Evolutionary conservation across 2,888 invertebrate genomes (phyloP), one percentile per base, ranked within the genome.

Genomic region (Teleogryllus oceanicus): DNA sequence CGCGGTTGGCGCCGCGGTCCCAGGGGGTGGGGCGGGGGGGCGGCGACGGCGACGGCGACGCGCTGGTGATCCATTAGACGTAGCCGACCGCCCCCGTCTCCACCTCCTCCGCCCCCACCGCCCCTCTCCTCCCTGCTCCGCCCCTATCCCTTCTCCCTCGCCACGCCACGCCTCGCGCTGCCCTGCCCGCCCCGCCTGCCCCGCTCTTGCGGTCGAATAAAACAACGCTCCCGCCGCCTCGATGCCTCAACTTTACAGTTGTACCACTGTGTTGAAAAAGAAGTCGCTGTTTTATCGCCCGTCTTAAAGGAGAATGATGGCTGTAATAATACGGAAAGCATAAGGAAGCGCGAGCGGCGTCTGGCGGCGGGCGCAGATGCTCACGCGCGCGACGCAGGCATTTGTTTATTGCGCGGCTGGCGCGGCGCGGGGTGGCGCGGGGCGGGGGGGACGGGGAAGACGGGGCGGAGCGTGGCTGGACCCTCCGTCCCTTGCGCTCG

Each of bases 301-400:
- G 62, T n/a, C 62, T 62, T 62, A 62, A 62, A 62, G 62, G 62
- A 62, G 62, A 62, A 62, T 62, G 62, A 62, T 62, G 62, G 62
- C 62, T 62, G 62, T 62, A 62, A 62, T 62, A 62, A 62, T 62
- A 62, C 62, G 62, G n/a, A 62, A n/a, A 62, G 62, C 62, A 62
- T 62, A 62, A 62, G 62, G n/a, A 62, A n/a, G 62, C 13, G 62
- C 62, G 37, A 8, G 37, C 37, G 8, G 8, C 37, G 37, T 37
- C 37, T 37, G 37, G 62, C 62, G 62, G n/a, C 62, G 62, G 62
- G n/a, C 62, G 62, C 62, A 62, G 62, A 62, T 62, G 62, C 62
- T 13, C 62, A 18, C 62, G 16, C 16, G 62, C 62, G n/a, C 62
- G 62, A 62, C 13, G n/a, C 62, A 62, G 16, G 62, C 62, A 62